These are phyloP conservation scores for Phyllostomus discolor DNA, from an alignment of 2,113 vertebrate species.

Conservation along the genomic window DNA sequence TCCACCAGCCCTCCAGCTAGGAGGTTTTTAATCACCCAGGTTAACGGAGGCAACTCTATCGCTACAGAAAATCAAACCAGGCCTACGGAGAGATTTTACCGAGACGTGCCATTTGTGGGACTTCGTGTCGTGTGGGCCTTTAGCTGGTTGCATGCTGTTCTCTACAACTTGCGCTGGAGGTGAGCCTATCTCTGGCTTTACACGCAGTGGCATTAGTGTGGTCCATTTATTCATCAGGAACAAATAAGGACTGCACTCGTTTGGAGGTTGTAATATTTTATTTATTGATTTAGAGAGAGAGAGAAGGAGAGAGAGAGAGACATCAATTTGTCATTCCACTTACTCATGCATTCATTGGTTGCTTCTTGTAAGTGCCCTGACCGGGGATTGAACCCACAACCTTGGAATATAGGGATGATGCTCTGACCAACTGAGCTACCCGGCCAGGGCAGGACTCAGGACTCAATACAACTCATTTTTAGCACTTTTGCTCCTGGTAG, in stretches of 20 bases:
- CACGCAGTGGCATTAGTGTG: background rate
- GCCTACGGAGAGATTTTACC: background rate
- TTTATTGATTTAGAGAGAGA: too few relatives aligned
- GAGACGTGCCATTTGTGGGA: background rate
- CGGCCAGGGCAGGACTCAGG: too few relatives aligned
- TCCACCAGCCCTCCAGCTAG: background rate
- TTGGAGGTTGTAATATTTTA: too few relatives aligned
- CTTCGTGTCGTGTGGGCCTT: background rate
- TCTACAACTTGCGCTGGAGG: background rate
- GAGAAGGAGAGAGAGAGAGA: too few relatives aligned
- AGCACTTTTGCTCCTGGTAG: background rate
- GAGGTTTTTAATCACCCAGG: background rate
- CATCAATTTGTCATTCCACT: too few relatives aligned
- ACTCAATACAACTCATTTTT: background rate
- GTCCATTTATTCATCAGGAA: slow-evolving; percentile 40
- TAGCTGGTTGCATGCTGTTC: background rate
- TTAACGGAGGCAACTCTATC: background rate
- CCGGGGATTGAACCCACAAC: too few relatives aligned
- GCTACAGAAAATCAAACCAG: background rate
- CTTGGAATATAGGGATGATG: too few relatives aligned
- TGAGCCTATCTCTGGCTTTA: background rate
- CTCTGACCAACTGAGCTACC: too few relatives aligned
- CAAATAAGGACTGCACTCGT: background rate
- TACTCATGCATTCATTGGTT: too few relatives aligned
- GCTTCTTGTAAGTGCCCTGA: too few relatives aligned